phyloP scores from a whole-genome alignment of 1,140 invertebrate genomes.

The Condylostylus longicornis region DNA sequence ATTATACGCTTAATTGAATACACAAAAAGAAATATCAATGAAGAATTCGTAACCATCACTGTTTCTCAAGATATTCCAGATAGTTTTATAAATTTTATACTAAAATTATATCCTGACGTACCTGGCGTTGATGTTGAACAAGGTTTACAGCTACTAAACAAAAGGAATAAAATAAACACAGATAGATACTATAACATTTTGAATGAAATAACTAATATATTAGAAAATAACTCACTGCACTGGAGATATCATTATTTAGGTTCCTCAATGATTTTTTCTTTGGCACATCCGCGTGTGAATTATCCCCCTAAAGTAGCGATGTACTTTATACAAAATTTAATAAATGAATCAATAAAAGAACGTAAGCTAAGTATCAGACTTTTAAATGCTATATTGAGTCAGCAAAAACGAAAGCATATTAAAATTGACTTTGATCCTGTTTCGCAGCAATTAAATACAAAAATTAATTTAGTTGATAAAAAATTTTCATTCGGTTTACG shows the following conservation, averaged over 20 bases:
- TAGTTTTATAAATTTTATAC: slow-evolving; percentile 35
- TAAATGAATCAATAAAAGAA: slow-evolving; percentile 61
- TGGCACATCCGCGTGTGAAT: slow-evolving; percentile 54
- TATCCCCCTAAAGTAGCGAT: slow-evolving; percentile 46
- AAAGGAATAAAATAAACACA: slow-evolving; percentile 34
- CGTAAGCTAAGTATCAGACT: slow-evolving; percentile 51
- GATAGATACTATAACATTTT: slow-evolving; percentile 46
- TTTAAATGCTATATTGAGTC: slow-evolving; percentile 53
- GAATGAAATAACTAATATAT: slow-evolving; percentile 38
- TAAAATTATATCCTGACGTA: slow-evolving; percentile 35
- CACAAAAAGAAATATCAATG: slow-evolving; percentile 35
- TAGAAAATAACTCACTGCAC: slow-evolving; percentile 38
- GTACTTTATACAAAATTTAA: slow-evolving; percentile 49
- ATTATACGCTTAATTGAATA: slow-evolving; percentile 58
- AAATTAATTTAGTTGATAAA: slow-evolving; percentile 21
- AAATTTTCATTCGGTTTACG: slow-evolving; percentile 35
- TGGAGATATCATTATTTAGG: slow-evolving; percentile 66
- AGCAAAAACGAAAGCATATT: slow-evolving; percentile 55
- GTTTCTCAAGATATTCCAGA: slow-evolving; percentile 42
- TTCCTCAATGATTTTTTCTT: slow-evolving; percentile 50
- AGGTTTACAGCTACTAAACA: slow-evolving; percentile 30
- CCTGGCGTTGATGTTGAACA: slow-evolving; percentile 28
- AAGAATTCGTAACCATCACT: slow-evolving; percentile 41
- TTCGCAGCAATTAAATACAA: too few relatives aligned
- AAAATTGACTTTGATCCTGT: slow-evolving; percentile 42